Base-by-base conservation (phyloP, 64 coral and sea anemone species). In the Platygyra sinensis region DNA sequence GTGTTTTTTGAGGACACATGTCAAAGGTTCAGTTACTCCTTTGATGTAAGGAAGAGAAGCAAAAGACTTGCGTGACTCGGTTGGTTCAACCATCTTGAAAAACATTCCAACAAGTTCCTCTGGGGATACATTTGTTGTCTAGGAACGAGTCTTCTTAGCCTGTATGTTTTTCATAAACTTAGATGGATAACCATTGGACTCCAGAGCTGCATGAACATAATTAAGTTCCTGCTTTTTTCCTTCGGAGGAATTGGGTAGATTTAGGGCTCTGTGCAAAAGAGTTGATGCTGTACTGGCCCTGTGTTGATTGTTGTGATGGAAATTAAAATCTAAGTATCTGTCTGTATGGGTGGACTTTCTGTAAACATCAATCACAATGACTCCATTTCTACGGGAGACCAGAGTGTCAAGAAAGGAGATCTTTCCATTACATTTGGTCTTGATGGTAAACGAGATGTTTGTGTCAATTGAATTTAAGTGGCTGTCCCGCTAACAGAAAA, bases 241-340 rank as follows among this genome's bases (percentile, higher is more conserved):
- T 87, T 87, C 32, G 29, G 29, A 72, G 14, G 85, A 74, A 24
- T 74, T 87, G 2, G 85, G 85, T 33, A 87, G 69, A 31, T 87
- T 67, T 20, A 57, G 24, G 55, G 71, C 69, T 29, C 39, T 71
- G 24, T 75, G 85, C 51, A 75, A 20, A 20, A 87, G 30, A 59
- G 85, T 76, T 72, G 54, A n/a, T 39, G 72, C 72, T 27, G 86
- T 72, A 52, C 86, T 88, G 36, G 57, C 60, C 12, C 77, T 76
- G 54, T 88, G 86, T 73, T 73, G 25, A 13, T 30, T 73, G 8
- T 73, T 25, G 63, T 80, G 59, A 39, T 89, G 87, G 12, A 59
- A 77, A 62, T 77, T 78, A 39, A 77, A 78, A 46, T 89, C 74
- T 42, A 89, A 62, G 75, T 89, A 80, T 62, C 76, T 67, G 50